Evolutionary conservation across 2,113 vertebrate species (phyloP).

Genomic region (Oryzias melastigma): DNA sequence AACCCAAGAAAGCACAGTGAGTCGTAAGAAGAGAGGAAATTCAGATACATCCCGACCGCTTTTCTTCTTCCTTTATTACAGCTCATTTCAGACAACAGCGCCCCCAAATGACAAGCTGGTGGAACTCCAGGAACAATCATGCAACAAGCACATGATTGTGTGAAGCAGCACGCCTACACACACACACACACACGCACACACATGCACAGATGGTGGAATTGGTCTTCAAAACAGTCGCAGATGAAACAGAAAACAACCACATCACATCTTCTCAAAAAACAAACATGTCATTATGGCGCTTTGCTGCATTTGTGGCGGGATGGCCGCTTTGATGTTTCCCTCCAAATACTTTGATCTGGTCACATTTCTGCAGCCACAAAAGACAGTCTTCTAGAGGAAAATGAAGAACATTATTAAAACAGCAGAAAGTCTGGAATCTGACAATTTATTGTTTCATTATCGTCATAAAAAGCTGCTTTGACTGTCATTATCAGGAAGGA

Average conservation of each 20-base stretch:
- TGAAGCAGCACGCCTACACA: background rate
- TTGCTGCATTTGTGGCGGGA: slow-evolving; percentile 33
- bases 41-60: too few species aligned
- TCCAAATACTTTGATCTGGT: slow-evolving; percentile 43
- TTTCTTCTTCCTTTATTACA: too few species aligned
- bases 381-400: slow-evolving; percentile 43
- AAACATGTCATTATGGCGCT: slow-evolving; percentile 63
- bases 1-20: too few species aligned
- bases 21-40: too few species aligned
- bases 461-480: slow-evolving; percentile 39
- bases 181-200: slow-evolving; percentile 1
- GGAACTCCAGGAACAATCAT: too few species aligned
- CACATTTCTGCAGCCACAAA: slow-evolving; percentile 47
- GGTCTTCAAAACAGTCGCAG: slow-evolving; percentile 34
- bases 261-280: slow-evolving; percentile 59
- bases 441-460: slow-evolving; percentile 41
- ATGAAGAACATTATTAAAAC: slow-evolving; percentile 51
- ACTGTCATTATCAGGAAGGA: slow-evolving; percentile 2
- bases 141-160: too few species aligned
- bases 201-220: slow-evolving; percentile 45
- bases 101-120: too few species aligned
- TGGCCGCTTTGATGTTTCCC: slow-evolving; percentile 49
- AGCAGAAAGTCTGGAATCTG: slow-evolving; percentile 47
- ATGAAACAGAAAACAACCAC: slow-evolving; percentile 65
- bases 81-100: too few species aligned